Conservation (phyloP, 1,140 invertebrate species). For the Megathymus violae region DNA sequence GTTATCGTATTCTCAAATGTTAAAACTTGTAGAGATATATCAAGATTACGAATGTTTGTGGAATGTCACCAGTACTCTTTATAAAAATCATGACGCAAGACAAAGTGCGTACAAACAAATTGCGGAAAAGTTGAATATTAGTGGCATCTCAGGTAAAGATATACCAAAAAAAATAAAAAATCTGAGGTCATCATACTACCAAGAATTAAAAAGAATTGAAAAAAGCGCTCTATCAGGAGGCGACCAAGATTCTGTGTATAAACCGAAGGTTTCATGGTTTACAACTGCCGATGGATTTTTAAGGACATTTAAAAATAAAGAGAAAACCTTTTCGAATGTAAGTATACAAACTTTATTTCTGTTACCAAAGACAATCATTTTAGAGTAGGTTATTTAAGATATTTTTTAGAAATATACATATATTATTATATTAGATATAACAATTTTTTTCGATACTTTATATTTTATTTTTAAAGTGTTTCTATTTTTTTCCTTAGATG, state of each 20-base stretch:
- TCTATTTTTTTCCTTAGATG: slow-evolving; percentile 2
- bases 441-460: slow-evolving; percentile 3
- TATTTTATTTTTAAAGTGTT: slow-evolving; percentile 16
- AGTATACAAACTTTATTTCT: slow-evolving; percentile 24
- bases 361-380: slow-evolving; percentile 6
- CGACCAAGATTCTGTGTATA: slow-evolving; percentile 17
- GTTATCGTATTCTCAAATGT: slow-evolving; percentile 1
- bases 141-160: slow-evolving; percentile 7
- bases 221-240: background rate
- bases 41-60: slow-evolving; percentile 11
- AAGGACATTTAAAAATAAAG: slow-evolving; percentile 16
- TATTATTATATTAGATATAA: slow-evolving; percentile 12
- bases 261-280: slow-evolving; percentile 29
- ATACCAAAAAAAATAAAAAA: slow-evolving; percentile 11
- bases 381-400: slow-evolving; percentile 20
- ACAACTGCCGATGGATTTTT: slow-evolving; percentile 28
- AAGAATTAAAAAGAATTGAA: slow-evolving; percentile 33
- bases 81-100: slow-evolving; percentile 4
- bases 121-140: background rate
- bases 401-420: slow-evolving; percentile 16
- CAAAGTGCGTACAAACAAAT: slow-evolving; percentile 15
- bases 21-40: slow-evolving; percentile 7
- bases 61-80: background rate
- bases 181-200: slow-evolving; percentile 14
- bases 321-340: slow-evolving; percentile 21